These are phyloP conservation scores for Lates japonicus DNA, from an alignment of 2,797 vertebrate genomes.

Conservation along the genomic window DNA sequence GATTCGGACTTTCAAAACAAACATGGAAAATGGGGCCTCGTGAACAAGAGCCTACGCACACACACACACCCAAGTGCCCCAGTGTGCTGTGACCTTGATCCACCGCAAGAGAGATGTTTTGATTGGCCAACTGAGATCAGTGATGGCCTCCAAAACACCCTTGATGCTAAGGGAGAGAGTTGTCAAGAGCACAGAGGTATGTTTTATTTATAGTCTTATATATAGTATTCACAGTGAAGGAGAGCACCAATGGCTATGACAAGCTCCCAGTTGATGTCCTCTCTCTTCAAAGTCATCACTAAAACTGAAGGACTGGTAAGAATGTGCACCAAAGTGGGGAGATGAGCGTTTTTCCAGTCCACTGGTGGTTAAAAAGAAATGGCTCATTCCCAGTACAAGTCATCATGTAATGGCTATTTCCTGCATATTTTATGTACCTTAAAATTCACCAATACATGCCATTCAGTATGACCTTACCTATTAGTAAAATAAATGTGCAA, in stretches of 20 bases:
- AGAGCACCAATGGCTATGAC: slow-evolving; percentile 76
- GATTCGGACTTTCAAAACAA: slow-evolving; percentile 97
- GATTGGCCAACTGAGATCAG: slow-evolving; percentile 79
- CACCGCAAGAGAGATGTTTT: slow-evolving; percentile 75
- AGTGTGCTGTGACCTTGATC: slow-evolving; percentile 81
- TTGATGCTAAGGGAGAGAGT: slow-evolving; percentile 75
- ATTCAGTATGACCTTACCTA: not conserved
- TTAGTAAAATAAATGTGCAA: slow-evolving; percentile 29
- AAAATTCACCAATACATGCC: slow-evolving; percentile 35
- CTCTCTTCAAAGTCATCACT: slow-evolving; percentile 75
- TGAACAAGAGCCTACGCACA: slow-evolving; percentile 60
- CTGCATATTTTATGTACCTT: slow-evolving; percentile 55
- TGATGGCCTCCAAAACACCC: slow-evolving; percentile 79
- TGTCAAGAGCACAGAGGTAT: slow-evolving; percentile 79
- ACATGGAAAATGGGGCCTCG: slow-evolving; percentile 81
- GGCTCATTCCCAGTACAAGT: slow-evolving; percentile 11
- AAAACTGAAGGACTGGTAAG: slow-evolving; percentile 54
- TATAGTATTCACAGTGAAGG: slow-evolving; percentile 79
- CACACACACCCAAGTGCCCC: slow-evolving; percentile 52
- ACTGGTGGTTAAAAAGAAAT: slow-evolving; percentile 42
- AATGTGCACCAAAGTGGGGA: slow-evolving; percentile 57
- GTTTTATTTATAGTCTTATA: slow-evolving; percentile 86
- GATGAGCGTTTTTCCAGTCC: slow-evolving; percentile 58
- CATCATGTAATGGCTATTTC: slow-evolving; percentile 30
- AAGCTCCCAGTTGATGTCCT: slow-evolving; percentile 74